Conservation (phyloP, 2,888 invertebrate species). For the Brassicogethes aeneus region DNA sequence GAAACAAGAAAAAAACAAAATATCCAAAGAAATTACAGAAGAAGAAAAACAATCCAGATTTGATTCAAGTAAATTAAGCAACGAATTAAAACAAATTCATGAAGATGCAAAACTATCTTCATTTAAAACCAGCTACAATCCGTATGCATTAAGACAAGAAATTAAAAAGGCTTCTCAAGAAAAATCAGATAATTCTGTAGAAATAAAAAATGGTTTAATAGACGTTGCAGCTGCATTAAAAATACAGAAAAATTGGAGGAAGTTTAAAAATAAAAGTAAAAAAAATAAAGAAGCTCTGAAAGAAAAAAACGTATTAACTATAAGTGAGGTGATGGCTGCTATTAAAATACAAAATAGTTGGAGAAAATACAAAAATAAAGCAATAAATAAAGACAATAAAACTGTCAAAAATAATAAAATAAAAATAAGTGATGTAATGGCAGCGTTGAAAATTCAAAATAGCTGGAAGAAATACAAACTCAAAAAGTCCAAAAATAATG, state of each 20-base stretch:
- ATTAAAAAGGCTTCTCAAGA: no score
- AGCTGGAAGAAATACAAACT: background rate
- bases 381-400: background rate
- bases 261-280: no score
- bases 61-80: conserved; percentile 18
- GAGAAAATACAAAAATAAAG: background rate
- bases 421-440: no score
- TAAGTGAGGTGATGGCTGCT: conserved; percentile 7
- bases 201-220: no score
- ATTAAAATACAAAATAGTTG: background rate
- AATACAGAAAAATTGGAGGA: no score
- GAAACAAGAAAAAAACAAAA: conserved; percentile 4
- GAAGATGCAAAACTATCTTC: conserved; percentile 12
- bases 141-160: conserved; percentile 17
- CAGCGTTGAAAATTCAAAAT: no score
- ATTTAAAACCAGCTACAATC: conserved; percentile 17
- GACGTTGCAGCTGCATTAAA: no score
- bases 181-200: no score
- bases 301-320: conserved; percentile 1
- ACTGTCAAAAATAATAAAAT: background rate
- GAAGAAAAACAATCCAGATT: conserved; percentile 10
- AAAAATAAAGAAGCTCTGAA: no score
- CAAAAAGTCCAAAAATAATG: conserved; percentile 1
- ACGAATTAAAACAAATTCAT: conserved; percentile 15
- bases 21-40: background rate